Evolutionary conservation across 2,797 vertebrate species (phyloP).

Genomic region (Tachyglossus aculeatus): DNA sequence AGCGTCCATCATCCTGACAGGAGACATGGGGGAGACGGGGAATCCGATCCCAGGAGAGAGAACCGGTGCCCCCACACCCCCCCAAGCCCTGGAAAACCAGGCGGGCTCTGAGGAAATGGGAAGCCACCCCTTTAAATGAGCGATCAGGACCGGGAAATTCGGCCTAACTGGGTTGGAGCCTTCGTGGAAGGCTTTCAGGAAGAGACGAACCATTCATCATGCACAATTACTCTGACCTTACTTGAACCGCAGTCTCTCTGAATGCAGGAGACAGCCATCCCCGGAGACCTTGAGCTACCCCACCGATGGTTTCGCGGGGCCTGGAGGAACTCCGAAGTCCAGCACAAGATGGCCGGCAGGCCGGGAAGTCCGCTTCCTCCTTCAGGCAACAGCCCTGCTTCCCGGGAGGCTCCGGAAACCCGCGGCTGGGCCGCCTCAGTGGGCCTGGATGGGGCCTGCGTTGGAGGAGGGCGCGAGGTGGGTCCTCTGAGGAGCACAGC

Average conservation of each 20-base stretch:
- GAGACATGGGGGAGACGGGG: neutral
- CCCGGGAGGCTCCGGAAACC: neutral
- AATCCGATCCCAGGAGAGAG: neutral
- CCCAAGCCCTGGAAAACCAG: conserved; percentile 58
- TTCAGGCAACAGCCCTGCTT: neutral
- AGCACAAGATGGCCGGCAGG: conserved; percentile 27
- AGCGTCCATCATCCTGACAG: too few species aligned
- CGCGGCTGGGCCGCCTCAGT: neutral
- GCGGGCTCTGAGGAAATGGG: conserved; percentile 53
- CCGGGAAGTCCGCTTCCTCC: neutral
- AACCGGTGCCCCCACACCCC: conserved; percentile 41
- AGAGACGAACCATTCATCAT: conserved; percentile 74
- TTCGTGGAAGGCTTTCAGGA: conserved; percentile 70
- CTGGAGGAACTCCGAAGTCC: neutral
- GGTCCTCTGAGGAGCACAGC: too few species aligned
- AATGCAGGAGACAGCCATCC: conserved; percentile 56
- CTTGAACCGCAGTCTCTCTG: conserved; percentile 67
- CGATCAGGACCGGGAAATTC: conserved; percentile 65
- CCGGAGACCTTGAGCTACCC: conserved; percentile 51
- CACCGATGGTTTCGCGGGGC: conserved; percentile 35
- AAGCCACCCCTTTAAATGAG: conserved; percentile 59
- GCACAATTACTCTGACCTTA: conserved; percentile 74
- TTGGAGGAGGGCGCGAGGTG: too few species aligned
- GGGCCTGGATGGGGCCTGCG: too few species aligned
- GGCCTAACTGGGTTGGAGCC: conserved; percentile 63